phyloP scores from a whole-genome alignment of 2,888 invertebrate species.

The Watsonalla cultraria region DNA sequence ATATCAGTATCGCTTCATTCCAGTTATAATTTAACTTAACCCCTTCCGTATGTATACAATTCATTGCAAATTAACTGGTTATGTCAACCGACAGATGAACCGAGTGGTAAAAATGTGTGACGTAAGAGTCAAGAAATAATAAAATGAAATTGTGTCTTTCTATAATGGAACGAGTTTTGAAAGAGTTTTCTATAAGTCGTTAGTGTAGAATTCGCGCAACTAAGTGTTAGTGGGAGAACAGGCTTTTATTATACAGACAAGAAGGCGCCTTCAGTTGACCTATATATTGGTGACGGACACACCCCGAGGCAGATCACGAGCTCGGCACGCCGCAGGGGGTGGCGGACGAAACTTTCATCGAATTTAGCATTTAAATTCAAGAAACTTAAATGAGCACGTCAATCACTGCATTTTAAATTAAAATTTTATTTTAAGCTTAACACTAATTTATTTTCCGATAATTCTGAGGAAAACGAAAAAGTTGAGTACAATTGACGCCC shows the following conservation, averaged over 20 bases:
- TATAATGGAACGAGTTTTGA: conserved; percentile 39
- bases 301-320: conserved; percentile 55
- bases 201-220: conserved; percentile 41
- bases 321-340: conserved; percentile 37
- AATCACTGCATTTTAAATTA: not conserved
- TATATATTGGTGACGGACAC: conserved; percentile 66
- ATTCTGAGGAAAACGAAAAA: too few relatives aligned
- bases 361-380: conserved; percentile 7
- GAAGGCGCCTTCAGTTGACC: conserved; percentile 71
- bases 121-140: conserved; percentile 30
- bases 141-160: conserved; percentile 34
- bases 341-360: conserved; percentile 33
- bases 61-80: conserved; percentile 56
- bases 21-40: conserved; percentile 30
- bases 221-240: conserved; percentile 25
- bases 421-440: too few relatives aligned
- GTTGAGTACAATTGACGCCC: too few relatives aligned
- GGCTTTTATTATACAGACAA: conserved; percentile 66
- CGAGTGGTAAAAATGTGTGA: conserved; percentile 3
- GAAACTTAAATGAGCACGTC: not conserved
- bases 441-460: too few relatives aligned
- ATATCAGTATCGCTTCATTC: conserved; percentile 16
- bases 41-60: conserved; percentile 35
- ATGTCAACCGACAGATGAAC: conserved; percentile 25
- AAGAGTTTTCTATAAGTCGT: conserved; percentile 38